Evolutionary conservation across 1,140 invertebrate genomes (phyloP), one percentile per base, ranked within the genome.

Genomic region (Drosophila nebulosa): DNA sequence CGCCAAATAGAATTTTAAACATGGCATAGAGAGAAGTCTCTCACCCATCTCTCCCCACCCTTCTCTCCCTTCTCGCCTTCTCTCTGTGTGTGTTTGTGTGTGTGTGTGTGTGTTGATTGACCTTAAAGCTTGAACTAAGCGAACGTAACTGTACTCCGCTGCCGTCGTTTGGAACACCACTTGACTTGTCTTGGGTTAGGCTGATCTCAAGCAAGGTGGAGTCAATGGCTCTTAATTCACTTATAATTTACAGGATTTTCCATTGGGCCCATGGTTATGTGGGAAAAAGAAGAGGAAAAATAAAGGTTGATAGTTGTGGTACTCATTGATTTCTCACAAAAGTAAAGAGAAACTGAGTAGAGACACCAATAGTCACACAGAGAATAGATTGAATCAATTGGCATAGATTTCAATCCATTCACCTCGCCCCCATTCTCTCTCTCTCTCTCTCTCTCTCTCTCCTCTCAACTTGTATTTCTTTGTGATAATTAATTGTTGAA

Each of bases 1-100:
- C 80, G 65, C 80, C 77, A 85, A 84, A 84, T 84, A 84, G 80
- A 84, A 79, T 84, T 84, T 84, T 64, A 69, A 85, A 77, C 80
- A 58, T 60, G 68, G 55, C 71, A 55, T 46, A 46, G 30, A 32
- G 39, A 21, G 39, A 46, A 46, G 39, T 46, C 16, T 71, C 63
- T 46, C 61, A 14, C 51, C 51, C 59, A 26, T 46, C 32, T 56
- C 35, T 21, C 46, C 9, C 50, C n/a, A 6, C 5, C n/a, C 26
- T 7, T 16, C 35, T 18, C 51, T 32, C 22, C 9, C 35, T n/a
- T n/a, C n/a, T n/a, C n/a, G n/a, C n/a, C n/a, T n/a, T n/a, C n/a
- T 22, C 35, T 18, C 7, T 58, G 50, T 30, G 5, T 30, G 22
- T 7, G 9, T 35, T 26, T 42, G 36, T 30, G 9, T 32, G 58